phyloP scores from a whole-genome alignment of 2,797 vertebrate genomes.

The Adrianichthys oophorus region DNA sequence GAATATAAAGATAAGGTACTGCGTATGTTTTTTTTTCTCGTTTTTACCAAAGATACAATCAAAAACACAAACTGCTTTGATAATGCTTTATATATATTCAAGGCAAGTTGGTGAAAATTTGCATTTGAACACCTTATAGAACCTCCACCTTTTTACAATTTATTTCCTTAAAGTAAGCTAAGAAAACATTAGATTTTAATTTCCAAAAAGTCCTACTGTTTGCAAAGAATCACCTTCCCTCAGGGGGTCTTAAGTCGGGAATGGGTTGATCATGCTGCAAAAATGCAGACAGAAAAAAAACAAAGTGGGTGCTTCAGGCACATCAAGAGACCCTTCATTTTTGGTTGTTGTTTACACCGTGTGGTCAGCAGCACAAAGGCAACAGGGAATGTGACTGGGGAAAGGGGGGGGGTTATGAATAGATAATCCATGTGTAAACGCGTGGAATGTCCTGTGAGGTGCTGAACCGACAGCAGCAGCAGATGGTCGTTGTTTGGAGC shows the following conservation, averaged over 20 bases:
- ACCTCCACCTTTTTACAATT: too few relatives aligned
- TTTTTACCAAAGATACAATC: too few relatives aligned
- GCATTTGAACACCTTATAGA: too few relatives aligned
- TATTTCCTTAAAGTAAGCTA: too few relatives aligned
- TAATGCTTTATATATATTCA: too few relatives aligned
- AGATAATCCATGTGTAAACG: slow-evolving; percentile 59
- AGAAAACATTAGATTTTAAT: too few relatives aligned
- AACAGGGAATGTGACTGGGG: slow-evolving; percentile 13
- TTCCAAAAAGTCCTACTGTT: too few relatives aligned
- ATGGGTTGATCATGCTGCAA: slow-evolving; percentile 27
- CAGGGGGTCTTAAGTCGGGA: slow-evolving; percentile 28
- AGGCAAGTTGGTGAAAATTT: too few relatives aligned
- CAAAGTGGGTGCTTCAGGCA: slow-evolving; percentile 6
- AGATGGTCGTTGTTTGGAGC: slow-evolving; percentile 70
- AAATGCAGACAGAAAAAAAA: slow-evolving; percentile 14
- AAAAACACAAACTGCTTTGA: too few relatives aligned
- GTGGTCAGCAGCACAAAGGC: slow-evolving; percentile 31
- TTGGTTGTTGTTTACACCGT: slow-evolving; percentile 11
- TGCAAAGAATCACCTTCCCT: slow-evolving; percentile 41
- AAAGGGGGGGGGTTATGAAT: slow-evolving; percentile 32
- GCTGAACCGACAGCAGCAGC: slow-evolving; percentile 54
- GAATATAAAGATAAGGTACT: too few relatives aligned
- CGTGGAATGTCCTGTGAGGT: slow-evolving; percentile 58
- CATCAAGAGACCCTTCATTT: slow-evolving; percentile 4
- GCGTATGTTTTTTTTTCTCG: too few relatives aligned